phyloP scores from a whole-genome alignment of 2,797 vertebrate species.

The Salarias fasciatus region DNA sequence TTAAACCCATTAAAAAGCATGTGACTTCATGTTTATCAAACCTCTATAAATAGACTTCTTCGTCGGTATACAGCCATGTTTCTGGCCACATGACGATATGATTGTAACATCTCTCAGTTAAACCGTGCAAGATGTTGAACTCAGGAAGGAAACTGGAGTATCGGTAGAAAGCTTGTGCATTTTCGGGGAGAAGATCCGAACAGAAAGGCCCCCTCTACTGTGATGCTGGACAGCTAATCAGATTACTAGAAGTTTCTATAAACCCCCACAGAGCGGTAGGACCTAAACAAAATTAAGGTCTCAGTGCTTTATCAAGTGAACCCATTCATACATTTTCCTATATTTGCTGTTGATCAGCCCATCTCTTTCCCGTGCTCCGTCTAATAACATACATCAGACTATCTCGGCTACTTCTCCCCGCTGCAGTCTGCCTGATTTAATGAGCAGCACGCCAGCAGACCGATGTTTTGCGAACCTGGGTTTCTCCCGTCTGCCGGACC shows the following conservation, averaged over 20 bases:
- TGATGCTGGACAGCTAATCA: no score
- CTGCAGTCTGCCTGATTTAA: slow-evolving; percentile 45
- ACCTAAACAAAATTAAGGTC: neutral
- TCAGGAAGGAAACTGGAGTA: no score
- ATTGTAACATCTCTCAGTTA: neutral
- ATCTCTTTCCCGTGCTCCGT: neutral
- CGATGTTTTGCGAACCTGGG: slow-evolving; percentile 56
- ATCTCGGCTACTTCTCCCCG: slow-evolving; percentile 9
- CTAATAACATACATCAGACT: slow-evolving; percentile 19
- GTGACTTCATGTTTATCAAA: no score
- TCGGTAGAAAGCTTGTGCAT: no score
- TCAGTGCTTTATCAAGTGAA: neutral
- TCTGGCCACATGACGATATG: neutral
- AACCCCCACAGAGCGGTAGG: neutral
- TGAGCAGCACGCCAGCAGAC: slow-evolving; percentile 38
- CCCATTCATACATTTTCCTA: no score
- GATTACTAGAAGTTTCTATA: no score
- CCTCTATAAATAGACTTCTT: neutral
- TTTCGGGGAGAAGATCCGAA: no score
- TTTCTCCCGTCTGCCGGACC: slow-evolving; percentile 24
- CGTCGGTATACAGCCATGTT: neutral
- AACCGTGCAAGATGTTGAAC: no score
- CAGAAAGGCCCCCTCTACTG: no score
- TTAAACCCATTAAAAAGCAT: neutral
- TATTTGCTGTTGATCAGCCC: neutral